Conservation (phyloP, 2,113 vertebrate genomes). For the Symphodus melops region DNA sequence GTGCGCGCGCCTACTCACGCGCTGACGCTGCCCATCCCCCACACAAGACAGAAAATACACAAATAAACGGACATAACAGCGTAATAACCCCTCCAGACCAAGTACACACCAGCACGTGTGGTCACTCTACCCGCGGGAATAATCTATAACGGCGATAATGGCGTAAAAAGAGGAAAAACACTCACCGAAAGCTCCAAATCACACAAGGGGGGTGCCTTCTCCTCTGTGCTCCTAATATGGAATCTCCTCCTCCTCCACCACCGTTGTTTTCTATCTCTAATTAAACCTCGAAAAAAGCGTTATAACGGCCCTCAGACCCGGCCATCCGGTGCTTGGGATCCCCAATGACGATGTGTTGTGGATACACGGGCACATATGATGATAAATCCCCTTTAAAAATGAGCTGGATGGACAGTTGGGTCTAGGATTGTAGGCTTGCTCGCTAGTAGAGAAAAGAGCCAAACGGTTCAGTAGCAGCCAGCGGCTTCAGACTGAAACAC, state of each 20-base stretch:
- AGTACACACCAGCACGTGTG: not conserved
- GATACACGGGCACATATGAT: constrained; percentile 55
- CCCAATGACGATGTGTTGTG: constrained; percentile 75
- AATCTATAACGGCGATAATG: constrained; percentile 57
- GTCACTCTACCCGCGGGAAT: not conserved
- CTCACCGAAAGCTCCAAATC: constrained; percentile 82
- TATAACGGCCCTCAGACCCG: constrained; percentile 74
- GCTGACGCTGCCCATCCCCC: constrained; percentile 83
- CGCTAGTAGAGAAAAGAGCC: constrained; percentile 93
- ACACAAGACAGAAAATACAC: constrained; percentile 59
- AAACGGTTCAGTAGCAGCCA: constrained; percentile 93
- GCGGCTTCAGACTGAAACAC: constrained; percentile 92
- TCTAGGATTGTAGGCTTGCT: constrained; percentile 88
- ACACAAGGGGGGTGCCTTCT: constrained; percentile 82
- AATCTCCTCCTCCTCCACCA: constrained; percentile 83
- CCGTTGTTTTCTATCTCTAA: constrained; percentile 77
- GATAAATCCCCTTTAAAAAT: constrained; percentile 72
- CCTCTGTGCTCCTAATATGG: constrained; percentile 83
- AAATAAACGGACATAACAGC: constrained; percentile 65
- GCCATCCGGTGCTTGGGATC: constrained; percentile 68
- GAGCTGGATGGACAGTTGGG: constrained; percentile 86
- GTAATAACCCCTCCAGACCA: constrained; percentile 45
- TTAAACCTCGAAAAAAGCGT: constrained; percentile 73
- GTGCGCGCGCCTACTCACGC: constrained; percentile 67
- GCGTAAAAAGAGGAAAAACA: constrained; percentile 61